phyloP scores from a whole-genome alignment of 2,888 invertebrate species.

The Orthonychiurus folsomi region DNA sequence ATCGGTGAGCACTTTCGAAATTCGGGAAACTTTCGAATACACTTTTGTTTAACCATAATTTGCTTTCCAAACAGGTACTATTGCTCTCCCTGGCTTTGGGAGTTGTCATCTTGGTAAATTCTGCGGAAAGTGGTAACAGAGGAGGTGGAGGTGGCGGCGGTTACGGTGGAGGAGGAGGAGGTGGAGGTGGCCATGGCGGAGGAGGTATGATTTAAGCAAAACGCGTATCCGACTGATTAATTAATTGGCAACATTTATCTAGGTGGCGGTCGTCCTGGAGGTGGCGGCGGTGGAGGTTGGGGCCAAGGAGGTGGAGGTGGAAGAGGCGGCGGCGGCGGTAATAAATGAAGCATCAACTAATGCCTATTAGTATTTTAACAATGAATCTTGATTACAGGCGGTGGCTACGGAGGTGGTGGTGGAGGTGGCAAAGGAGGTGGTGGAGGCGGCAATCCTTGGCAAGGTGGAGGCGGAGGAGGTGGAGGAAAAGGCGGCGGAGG shows the following conservation, averaged over 20 bases:
- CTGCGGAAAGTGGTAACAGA: not conserved
- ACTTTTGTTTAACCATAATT: too few relatives aligned
- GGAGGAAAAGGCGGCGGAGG: too few relatives aligned
- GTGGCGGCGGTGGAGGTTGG: not conserved
- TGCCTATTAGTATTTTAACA: too few relatives aligned
- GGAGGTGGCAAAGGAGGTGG: too few relatives aligned
- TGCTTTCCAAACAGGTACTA: not conserved
- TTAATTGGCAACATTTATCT: too few relatives aligned
- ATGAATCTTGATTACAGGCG: too few relatives aligned
- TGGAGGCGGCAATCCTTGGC: too few relatives aligned
- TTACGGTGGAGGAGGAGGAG: slow-evolving; percentile 1
- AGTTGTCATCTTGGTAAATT: not conserved
- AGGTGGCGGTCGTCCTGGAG: not conserved
- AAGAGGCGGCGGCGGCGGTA: too few relatives aligned
- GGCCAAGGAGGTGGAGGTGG: slow-evolving; percentile 1
- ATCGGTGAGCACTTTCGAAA: not conserved
- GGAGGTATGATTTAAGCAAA: not conserved
- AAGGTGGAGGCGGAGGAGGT: too few relatives aligned
- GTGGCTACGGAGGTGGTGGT: too few relatives aligned
- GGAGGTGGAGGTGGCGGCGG: slow-evolving; percentile 6
- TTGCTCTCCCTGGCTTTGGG: not conserved
- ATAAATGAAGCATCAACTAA: too few relatives aligned
- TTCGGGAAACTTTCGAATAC: too few relatives aligned
- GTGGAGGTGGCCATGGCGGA: not conserved
- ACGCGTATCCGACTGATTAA: not conserved